phyloP scores from a whole-genome alignment of 2,113 vertebrate genomes.

The Ophthalmolycus amberensis region DNA sequence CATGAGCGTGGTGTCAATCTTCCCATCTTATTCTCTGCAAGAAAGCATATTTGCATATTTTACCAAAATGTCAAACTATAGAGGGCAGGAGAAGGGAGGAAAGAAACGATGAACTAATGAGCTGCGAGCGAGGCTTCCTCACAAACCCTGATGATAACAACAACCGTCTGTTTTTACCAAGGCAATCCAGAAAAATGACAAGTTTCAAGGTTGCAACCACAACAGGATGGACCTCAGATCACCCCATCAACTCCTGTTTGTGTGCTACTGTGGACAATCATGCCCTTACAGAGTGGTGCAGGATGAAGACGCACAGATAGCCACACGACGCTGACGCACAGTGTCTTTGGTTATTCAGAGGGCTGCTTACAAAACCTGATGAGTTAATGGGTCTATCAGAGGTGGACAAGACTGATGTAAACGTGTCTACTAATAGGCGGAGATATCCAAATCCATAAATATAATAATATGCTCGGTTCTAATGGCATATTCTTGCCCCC shows the following conservation, averaged over 20 bases:
- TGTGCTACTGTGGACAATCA: conserved; percentile 61
- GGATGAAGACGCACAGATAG: conserved; percentile 68
- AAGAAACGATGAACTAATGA: conserved; percentile 60
- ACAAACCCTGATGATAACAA: conserved; percentile 72
- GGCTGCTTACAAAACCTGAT: conserved; percentile 62
- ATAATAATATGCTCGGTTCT: conserved; percentile 2
- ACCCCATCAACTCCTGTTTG: conserved; percentile 71
- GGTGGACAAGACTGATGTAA: conserved; percentile 66
- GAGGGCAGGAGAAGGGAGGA: conserved; percentile 24
- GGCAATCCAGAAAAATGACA: conserved; percentile 76
- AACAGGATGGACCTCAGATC: conserved; percentile 83
- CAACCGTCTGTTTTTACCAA: conserved; percentile 73
- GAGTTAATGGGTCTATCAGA: conserved; percentile 65
- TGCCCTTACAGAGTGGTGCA: conserved; percentile 74
- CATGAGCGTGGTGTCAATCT: neutral
- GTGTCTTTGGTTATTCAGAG: conserved; percentile 21
- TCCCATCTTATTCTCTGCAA: neutral
- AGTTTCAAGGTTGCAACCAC: conserved; percentile 81
- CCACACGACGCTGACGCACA: conserved; percentile 29
- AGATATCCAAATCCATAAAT: conserved; percentile 55
- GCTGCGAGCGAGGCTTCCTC: conserved; percentile 67
- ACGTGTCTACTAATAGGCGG: conserved; percentile 70
- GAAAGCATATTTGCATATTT: neutral
- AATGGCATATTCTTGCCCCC: conserved; percentile 49
- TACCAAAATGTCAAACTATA: neutral